Evolutionary conservation across 2,888 invertebrate genomes (phyloP).

Genomic region (Drymonia ruficornis): DNA sequence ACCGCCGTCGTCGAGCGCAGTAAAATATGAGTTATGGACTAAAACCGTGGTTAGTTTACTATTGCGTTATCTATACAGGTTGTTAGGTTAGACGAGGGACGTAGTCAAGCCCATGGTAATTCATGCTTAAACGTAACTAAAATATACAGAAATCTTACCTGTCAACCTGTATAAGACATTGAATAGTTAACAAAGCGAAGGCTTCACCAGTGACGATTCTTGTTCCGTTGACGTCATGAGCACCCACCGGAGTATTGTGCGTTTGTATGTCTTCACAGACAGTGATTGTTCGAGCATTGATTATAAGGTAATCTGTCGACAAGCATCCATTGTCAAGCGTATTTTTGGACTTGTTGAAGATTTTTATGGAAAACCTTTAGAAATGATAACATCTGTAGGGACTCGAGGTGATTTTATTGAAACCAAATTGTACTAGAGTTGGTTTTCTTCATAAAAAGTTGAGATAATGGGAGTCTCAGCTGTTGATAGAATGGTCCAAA

Average conservation of each 20-base stretch:
- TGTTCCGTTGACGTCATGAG: constrained; percentile 6
- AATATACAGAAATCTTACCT: no score
- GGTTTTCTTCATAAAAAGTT: no score
- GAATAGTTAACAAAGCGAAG: constrained; percentile 4
- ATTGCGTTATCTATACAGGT: neutral
- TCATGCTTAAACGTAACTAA: no score
- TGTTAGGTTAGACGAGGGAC: no score
- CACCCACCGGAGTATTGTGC: neutral
- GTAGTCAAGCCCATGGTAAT: no score
- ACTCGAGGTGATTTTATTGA: neutral
- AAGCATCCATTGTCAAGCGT: constrained; percentile 5
- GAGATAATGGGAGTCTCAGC: no score
- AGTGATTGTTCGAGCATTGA: neutral
- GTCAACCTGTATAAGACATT: neutral
- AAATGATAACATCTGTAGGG: neutral
- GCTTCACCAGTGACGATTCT: constrained; percentile 5
- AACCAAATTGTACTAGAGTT: neutral
- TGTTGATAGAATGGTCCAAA: neutral
- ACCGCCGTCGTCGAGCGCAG: neutral
- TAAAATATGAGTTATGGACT: neutral
- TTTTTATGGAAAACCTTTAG: neutral
- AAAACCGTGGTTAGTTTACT: neutral
- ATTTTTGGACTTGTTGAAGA: neutral
- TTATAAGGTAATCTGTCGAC: neutral
- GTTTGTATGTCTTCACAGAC: constrained; percentile 4